These are phyloP conservation scores for Hemibagrus wyckioides DNA, from an alignment of 2,113 vertebrate genomes.

Conservation along the genomic window DNA sequence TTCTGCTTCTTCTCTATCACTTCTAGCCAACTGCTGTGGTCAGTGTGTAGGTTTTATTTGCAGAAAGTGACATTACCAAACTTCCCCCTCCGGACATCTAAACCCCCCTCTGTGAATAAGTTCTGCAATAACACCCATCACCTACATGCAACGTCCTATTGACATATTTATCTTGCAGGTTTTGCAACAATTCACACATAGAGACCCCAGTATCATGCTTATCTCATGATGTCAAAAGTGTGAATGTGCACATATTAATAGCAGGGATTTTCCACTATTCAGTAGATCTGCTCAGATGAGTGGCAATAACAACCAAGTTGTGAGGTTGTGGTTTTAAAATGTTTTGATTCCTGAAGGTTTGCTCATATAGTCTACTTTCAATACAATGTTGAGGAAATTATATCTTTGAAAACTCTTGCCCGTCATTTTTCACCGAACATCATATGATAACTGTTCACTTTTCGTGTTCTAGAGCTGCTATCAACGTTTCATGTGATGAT, in stretches of 20 bases:
- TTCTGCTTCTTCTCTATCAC: background rate
- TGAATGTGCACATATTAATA: conserved; percentile 5
- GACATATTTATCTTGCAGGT: background rate
- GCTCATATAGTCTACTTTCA: background rate
- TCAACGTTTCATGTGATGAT: background rate
- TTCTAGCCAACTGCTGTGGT: background rate
- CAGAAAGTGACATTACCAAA: background rate
- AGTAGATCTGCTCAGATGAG: background rate
- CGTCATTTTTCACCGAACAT: background rate
- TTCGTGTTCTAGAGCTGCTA: background rate
- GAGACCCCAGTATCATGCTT: background rate
- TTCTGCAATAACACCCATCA: background rate
- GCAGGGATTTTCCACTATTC: background rate
- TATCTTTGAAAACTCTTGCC: background rate
- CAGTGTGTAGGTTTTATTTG: background rate
- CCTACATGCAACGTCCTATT: background rate
- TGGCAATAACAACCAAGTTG: background rate
- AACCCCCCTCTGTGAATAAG: background rate
- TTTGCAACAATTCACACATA: conserved; percentile 2
- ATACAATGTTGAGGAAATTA: background rate
- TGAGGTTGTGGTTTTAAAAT: background rate
- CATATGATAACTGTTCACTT: background rate
- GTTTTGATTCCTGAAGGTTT: background rate
- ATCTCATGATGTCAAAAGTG: background rate
- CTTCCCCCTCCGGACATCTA: background rate